phyloP scores from a whole-genome alignment of 2,888 invertebrate species.

The Drosophila quinaria region DNA sequence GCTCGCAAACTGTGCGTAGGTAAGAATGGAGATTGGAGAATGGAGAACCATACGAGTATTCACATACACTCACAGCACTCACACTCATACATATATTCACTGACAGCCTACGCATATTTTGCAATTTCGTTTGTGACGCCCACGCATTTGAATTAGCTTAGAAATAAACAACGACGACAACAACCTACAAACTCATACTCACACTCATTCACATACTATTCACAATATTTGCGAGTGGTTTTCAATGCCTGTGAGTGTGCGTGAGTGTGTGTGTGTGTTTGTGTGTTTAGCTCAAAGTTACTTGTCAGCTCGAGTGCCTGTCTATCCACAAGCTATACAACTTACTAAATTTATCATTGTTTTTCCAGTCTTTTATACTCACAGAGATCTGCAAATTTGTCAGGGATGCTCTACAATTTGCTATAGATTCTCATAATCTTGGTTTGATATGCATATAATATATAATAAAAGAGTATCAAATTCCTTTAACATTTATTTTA shows the following conservation, averaged over 20 bases:
- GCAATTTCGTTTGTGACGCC: conserved; percentile 81
- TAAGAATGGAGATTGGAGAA: conserved; percentile 56
- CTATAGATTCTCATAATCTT: background rate
- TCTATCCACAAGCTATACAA: conserved; percentile 1
- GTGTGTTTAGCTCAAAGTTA: background rate
- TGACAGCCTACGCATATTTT: conserved; percentile 77
- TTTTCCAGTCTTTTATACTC: background rate
- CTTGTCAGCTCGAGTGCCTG: conserved; percentile 6
- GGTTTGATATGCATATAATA: no score
- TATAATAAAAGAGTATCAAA: no score
- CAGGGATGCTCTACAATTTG: background rate
- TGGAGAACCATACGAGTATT: conserved; percentile 10
- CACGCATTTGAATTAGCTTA: conserved; percentile 78
- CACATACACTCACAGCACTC: conserved; percentile 9
- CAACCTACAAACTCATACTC: conserved; percentile 67
- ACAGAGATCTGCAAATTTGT: background rate
- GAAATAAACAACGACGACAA: conserved; percentile 63
- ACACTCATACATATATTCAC: background rate
- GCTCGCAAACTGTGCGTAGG: conserved; percentile 73
- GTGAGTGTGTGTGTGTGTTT: background rate
- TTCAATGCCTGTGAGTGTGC: background rate
- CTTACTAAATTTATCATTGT: background rate
- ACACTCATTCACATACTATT: conserved; percentile 42
- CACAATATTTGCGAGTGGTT: conserved; percentile 45
- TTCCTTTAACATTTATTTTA: no score